Evolutionary conservation across 2,888 invertebrate genomes (phyloP).

Genomic region (Anorthoa munda): DNA sequence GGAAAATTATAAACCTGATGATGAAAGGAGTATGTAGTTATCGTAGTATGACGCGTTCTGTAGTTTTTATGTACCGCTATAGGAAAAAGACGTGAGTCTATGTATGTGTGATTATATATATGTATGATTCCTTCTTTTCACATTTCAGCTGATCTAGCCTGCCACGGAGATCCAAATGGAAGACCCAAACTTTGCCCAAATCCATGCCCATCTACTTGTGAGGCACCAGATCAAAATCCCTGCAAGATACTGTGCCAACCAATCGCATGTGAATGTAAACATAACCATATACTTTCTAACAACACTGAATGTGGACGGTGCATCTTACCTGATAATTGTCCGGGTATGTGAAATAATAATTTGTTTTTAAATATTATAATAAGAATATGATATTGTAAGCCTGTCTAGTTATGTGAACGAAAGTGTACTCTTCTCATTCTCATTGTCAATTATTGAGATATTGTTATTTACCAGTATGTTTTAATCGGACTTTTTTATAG

Average conservation of each 20-base stretch:
- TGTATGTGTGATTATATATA: too few relatives aligned
- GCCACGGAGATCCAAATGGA: conserved; percentile 73
- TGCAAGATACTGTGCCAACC: conserved; percentile 66
- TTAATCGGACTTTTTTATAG: too few relatives aligned
- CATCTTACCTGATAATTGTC: conserved; percentile 70
- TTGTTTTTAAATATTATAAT: neutral
- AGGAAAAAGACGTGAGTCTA: too few relatives aligned
- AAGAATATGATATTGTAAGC: too few relatives aligned
- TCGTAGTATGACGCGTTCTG: too few relatives aligned
- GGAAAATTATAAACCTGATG: too few relatives aligned
- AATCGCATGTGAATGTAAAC: conserved; percentile 73
- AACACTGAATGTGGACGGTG: conserved; percentile 66
- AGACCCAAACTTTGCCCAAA: conserved; percentile 65
- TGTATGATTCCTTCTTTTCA: neutral
- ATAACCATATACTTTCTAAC: conserved; percentile 68
- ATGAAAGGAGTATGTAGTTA: too few relatives aligned
- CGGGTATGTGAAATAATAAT: conserved; percentile 65
- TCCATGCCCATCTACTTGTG: conserved; percentile 74
- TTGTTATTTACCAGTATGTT: too few relatives aligned
- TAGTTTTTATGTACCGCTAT: too few relatives aligned
- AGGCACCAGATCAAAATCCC: conserved; percentile 62
- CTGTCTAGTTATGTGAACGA: too few relatives aligned
- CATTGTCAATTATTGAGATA: too few relatives aligned
- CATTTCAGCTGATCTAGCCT: conserved; percentile 60
- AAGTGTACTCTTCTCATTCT: too few relatives aligned